phyloP scores from a whole-genome alignment of 2,113 vertebrate genomes.

The Phalacrocorax aristotelis region DNA sequence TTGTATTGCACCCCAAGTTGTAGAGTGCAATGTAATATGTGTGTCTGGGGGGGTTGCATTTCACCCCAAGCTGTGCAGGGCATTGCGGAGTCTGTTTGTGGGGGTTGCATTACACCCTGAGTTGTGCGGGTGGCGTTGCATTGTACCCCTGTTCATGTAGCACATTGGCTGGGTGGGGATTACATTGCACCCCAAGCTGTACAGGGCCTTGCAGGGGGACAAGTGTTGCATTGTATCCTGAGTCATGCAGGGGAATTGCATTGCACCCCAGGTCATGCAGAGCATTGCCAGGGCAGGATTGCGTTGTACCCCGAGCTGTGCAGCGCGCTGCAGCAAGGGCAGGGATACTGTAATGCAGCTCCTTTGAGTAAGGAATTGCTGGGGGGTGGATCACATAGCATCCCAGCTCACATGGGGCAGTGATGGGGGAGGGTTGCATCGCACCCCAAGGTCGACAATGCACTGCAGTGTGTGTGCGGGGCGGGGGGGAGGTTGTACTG shows the following conservation, averaged over 20 bases:
- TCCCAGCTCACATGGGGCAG: background rate
- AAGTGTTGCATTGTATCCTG: background rate
- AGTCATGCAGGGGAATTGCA: too few species aligned
- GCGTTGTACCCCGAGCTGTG: background rate
- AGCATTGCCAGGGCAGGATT: too few species aligned
- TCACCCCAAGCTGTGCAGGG: background rate
- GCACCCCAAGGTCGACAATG: background rate
- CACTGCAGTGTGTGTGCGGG: background rate
- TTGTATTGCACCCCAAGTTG: background rate
- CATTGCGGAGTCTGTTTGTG: accelerated
- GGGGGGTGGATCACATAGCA: background rate
- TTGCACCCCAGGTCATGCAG: too few species aligned
- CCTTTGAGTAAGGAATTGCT: background rate
- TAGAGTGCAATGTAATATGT: accelerated
- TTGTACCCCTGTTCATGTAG: too few species aligned
- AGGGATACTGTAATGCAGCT: background rate
- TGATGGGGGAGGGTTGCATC: background rate
- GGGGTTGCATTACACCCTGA: accelerated
- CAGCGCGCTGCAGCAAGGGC: background rate
- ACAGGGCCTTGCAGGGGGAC: background rate
- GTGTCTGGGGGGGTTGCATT: background rate
- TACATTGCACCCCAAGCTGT: background rate
- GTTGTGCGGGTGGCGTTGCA: too few species aligned
- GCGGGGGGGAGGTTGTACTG: accelerated
- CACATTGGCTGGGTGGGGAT: too few species aligned